phyloP scores from a whole-genome alignment of 2,888 invertebrate genomes.

The Tachina grossa region DNA sequence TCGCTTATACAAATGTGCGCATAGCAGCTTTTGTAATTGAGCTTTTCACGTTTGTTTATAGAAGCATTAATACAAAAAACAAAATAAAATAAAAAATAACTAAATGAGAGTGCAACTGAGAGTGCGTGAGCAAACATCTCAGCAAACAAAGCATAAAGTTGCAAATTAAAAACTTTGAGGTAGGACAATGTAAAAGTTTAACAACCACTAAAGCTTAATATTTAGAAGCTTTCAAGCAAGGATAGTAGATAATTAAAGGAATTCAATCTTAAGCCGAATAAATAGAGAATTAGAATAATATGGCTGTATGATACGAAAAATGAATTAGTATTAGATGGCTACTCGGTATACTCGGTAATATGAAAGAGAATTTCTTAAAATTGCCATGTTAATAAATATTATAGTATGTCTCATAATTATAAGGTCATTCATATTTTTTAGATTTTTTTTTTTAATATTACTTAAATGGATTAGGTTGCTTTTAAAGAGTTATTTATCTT shows the following conservation, averaged over 20 bases:
- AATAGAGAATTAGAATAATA: too few species aligned
- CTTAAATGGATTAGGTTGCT: too few species aligned
- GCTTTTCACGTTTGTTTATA: conserved; percentile 32
- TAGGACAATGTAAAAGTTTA: conserved; percentile 38
- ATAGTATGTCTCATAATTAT: too few species aligned
- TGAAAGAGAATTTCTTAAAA: too few species aligned
- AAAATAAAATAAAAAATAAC: not conserved
- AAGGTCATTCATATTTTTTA: too few species aligned
- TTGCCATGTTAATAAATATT: too few species aligned
- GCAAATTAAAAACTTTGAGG: conserved; percentile 19
- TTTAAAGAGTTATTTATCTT: too few species aligned
- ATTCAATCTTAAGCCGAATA: not conserved
- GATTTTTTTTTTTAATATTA: too few species aligned
- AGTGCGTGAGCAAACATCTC: not conserved
- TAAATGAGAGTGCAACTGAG: not conserved
- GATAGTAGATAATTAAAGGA: not conserved
- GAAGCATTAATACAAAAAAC: not conserved
- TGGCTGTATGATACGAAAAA: too few species aligned
- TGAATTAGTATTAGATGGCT: too few species aligned
- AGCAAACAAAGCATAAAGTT: not conserved
- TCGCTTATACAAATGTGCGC: conserved; percentile 18
- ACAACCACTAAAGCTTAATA: not conserved
- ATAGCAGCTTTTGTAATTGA: conserved; percentile 22
- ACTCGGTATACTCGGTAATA: too few species aligned
- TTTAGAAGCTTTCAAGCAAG: conserved; percentile 2